Evolutionary conservation across 2,113 vertebrate genomes (phyloP).

Genomic region (Pomatorhinus ruficollis): DNA sequence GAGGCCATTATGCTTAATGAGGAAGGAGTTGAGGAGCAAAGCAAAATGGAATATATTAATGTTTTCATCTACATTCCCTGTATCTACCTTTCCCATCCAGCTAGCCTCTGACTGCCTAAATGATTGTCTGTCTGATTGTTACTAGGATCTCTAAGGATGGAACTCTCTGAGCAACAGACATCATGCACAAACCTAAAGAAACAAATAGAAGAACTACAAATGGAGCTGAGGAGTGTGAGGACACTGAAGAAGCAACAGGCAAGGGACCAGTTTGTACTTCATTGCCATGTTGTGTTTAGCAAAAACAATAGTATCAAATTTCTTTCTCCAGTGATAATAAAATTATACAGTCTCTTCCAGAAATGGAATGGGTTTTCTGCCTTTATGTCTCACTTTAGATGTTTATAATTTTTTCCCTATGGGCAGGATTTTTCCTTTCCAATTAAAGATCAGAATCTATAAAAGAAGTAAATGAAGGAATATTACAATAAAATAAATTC

Average conservation of each 20-base stretch:
- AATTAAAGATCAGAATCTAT: neutral
- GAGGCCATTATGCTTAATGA: neutral
- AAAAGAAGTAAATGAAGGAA: neutral
- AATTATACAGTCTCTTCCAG: neutral
- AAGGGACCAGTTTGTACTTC: neutral
- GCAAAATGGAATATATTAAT: neutral
- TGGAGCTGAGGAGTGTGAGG: conserved; percentile 80
- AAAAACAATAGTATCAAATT: neutral
- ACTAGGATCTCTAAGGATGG: conserved; percentile 86
- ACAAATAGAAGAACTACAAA: conserved; percentile 84
- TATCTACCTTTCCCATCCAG: neutral
- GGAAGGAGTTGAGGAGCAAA: neutral
- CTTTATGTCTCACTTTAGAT: neutral
- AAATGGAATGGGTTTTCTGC: neutral
- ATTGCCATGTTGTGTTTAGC: neutral
- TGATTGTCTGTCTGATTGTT: conserved; percentile 2
- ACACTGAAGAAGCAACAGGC: conserved; percentile 82
- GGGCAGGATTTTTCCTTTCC: neutral
- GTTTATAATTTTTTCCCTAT: neutral
- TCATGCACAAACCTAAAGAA: conserved; percentile 85
- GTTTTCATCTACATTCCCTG: neutral
- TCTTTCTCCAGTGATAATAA: neutral
- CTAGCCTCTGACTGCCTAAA: neutral
- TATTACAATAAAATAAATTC: neutral
- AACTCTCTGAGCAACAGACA: conserved; percentile 85